A percentile compares a stretch with the other conserved stretches of the same genome.
These are phyloP conservation scores for Pristionchus mayeri DNA, from an alignment of 2,888 invertebrate genomes.

Conservation along the genomic window DNA sequence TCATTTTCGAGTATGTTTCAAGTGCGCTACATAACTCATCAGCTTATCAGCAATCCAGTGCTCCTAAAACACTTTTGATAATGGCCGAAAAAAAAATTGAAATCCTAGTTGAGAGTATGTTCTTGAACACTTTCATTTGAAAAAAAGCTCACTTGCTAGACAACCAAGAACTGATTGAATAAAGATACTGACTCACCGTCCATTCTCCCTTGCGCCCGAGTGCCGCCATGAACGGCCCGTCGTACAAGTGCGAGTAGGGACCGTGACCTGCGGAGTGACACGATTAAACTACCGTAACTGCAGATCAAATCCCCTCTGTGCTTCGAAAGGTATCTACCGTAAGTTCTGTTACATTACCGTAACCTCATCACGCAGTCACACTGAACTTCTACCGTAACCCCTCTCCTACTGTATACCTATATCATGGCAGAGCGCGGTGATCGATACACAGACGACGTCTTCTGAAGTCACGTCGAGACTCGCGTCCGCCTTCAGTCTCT, in stretches of 20 bases:
- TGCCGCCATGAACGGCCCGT: constrained; percentile 77
- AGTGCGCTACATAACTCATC: no score
- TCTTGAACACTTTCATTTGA: no score
- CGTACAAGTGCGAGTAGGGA: constrained; percentile 83
- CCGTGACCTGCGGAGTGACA: constrained; percentile 80
- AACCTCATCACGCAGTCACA: background rate
- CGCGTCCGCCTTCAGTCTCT: constrained; percentile 66
- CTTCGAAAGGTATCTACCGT: background rate
- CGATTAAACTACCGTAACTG: background rate
- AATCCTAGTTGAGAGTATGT: no score
- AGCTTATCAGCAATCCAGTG: no score
- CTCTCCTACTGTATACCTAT: constrained; percentile 78
- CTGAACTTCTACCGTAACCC: background rate
- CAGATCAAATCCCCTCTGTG: background rate
- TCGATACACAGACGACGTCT: constrained; percentile 80
- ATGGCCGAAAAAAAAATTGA: no score
- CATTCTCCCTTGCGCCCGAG: constrained; percentile 56
- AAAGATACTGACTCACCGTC: background rate
- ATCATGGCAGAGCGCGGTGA: constrained; percentile 83
- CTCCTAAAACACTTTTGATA: no score
- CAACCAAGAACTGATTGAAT: no score
- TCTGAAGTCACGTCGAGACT: constrained; percentile 77
- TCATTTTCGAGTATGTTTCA: no score
- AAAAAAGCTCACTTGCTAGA: no score
- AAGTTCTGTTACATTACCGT: background rate